Conservation (phyloP, 1,140 invertebrate species). For the Potamilus streckersoni region DNA sequence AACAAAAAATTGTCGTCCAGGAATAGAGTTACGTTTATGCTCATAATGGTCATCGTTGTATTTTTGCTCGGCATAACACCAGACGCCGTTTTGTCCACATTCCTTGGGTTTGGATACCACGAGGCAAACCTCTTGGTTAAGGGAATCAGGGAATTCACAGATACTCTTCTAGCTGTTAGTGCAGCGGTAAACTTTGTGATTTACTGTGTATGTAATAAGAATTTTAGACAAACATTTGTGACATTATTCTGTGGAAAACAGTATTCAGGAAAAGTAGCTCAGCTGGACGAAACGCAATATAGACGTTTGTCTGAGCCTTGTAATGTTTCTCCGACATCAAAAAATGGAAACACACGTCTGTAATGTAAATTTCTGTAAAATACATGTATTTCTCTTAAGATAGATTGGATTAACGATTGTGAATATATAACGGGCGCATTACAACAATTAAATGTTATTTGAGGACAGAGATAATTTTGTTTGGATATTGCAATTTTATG, state of each 20-base stretch:
- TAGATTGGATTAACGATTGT: too few relatives aligned
- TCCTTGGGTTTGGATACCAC: slow-evolving; percentile 61
- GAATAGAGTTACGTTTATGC: slow-evolving; percentile 77
- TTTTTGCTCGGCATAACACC: slow-evolving; percentile 82
- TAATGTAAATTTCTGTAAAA: too few relatives aligned
- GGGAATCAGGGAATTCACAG: slow-evolving; percentile 79
- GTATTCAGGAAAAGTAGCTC: too few relatives aligned
- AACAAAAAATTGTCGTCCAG: slow-evolving; percentile 37
- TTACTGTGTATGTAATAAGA: slow-evolving; percentile 81
- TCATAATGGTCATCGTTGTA: slow-evolving; percentile 80
- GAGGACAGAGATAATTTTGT: too few relatives aligned
- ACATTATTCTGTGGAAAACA: slow-evolving; percentile 34
- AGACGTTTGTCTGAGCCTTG: too few relatives aligned
- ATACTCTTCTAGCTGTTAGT: slow-evolving; percentile 80
- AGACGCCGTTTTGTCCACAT: slow-evolving; percentile 74
- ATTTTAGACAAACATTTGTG: slow-evolving; percentile 70
- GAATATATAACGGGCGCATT: too few relatives aligned
- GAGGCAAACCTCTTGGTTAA: slow-evolving; percentile 63
- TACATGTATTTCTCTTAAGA: too few relatives aligned
- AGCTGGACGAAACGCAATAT: too few relatives aligned
- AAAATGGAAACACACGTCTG: too few relatives aligned
- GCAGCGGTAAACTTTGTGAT: slow-evolving; percentile 81
- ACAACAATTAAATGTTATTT: too few relatives aligned
- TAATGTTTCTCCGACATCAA: too few relatives aligned
- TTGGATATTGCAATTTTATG: too few relatives aligned